phyloP scores from a whole-genome alignment of 2,113 vertebrate species.

The Catagonus wagneri region DNA sequence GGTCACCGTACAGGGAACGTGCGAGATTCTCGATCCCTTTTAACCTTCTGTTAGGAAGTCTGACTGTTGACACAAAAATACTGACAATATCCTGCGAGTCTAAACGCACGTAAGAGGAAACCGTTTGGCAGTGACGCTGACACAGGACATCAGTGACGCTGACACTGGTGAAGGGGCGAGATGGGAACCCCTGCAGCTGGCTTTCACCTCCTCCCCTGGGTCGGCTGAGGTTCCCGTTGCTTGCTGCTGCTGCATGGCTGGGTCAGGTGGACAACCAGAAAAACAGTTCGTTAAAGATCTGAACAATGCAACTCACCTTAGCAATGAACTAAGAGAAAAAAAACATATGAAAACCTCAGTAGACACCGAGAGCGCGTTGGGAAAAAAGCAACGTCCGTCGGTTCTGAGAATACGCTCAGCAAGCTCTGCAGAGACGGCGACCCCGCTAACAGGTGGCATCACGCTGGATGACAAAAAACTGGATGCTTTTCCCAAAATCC shows the following conservation, averaged over 20 bases:
- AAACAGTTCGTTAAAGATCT: background rate
- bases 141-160: no score
- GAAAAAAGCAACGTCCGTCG: background rate
- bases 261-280: background rate
- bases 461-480: background rate
- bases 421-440: background rate
- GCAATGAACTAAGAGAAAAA: background rate
- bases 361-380: background rate
- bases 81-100: background rate
- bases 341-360: background rate
- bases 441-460: no score
- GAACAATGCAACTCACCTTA: background rate
- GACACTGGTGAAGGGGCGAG: no score
- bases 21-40: no score
- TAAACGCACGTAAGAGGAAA: background rate
- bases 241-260: background rate
- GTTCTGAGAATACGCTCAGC: background rate
- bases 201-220: background rate
- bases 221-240: background rate
- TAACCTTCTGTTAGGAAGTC: no score
- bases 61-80: background rate
- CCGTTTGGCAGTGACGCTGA: background rate
- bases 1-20: background rate
- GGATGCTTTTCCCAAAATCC: background rate
- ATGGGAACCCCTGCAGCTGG: no score